Conservation (phyloP, 1,140 invertebrate genomes). For the Drosophila ohnishii region DNA sequence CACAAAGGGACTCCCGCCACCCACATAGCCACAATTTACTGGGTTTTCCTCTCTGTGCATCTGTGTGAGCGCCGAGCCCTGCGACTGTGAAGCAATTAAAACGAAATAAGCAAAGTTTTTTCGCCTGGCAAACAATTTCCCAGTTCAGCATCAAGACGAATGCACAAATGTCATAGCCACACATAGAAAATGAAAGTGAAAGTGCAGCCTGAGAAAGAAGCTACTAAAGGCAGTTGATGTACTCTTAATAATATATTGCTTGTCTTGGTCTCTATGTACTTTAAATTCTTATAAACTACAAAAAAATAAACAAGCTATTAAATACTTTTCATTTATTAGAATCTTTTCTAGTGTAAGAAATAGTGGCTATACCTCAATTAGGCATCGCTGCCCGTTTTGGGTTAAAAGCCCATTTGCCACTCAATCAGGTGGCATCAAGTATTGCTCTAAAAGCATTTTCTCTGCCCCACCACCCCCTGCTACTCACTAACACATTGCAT, state of each 20-base stretch:
- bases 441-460: slow-evolving; percentile 53
- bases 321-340: too few species aligned
- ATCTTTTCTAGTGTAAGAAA: neutral
- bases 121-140: slow-evolving; percentile 44
- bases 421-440: slow-evolving; percentile 50
- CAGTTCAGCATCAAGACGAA: slow-evolving; percentile 21
- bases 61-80: slow-evolving; percentile 31
- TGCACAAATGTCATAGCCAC: slow-evolving; percentile 34
- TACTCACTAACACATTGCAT: slow-evolving; percentile 8
- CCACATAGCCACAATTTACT: slow-evolving; percentile 18
- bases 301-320: too few species aligned
- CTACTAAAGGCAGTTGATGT: neutral
- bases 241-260: neutral
- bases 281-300: too few species aligned
- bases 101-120: slow-evolving; percentile 62
- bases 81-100: slow-evolving; percentile 71
- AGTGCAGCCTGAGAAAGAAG: neutral
- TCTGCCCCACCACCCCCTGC: neutral
- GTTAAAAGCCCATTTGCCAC: slow-evolving; percentile 57
- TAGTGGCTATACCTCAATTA: slow-evolving; percentile 19
- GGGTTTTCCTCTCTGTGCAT: slow-evolving; percentile 11
- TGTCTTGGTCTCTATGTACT: neutral
- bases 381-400: slow-evolving; percentile 9
- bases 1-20: slow-evolving; percentile 2
- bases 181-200: slow-evolving; percentile 1